These are phyloP conservation scores for Pavo muticus DNA, from an alignment of 2,113 vertebrate species.

Conservation along the genomic window DNA sequence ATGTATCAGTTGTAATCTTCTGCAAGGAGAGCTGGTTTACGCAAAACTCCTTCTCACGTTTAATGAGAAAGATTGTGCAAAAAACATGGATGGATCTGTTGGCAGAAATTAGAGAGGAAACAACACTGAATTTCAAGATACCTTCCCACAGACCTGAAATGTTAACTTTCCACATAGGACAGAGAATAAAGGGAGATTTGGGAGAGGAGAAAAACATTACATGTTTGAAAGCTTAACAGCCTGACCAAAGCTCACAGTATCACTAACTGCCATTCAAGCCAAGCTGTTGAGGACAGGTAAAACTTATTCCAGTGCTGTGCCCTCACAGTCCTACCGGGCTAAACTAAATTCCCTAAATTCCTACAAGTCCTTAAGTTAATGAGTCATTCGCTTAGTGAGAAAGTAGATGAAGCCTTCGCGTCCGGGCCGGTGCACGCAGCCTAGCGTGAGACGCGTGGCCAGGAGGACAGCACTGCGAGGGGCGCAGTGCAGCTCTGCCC, in stretches of 20 bases:
- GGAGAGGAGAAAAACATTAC: neutral
- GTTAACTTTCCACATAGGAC: neutral
- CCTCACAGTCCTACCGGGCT: neutral
- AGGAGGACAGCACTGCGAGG: neutral
- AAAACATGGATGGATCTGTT: neutral
- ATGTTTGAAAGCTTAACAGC: neutral
- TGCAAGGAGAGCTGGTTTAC: neutral
- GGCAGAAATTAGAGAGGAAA: neutral
- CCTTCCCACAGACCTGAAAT: neutral
- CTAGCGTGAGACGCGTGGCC: neutral
- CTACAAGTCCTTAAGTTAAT: slow-evolving; percentile 8
- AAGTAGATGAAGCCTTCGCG: neutral
- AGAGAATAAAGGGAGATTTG: neutral
- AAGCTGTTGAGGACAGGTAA: neutral
- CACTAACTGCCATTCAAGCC: neutral
- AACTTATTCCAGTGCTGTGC: neutral
- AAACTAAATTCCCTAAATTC: neutral
- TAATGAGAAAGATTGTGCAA: neutral
- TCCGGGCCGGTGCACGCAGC: neutral
- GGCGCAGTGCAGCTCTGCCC: neutral
- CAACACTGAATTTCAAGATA: neutral
- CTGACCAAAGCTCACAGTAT: neutral
- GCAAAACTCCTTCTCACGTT: neutral
- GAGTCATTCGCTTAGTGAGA: neutral
- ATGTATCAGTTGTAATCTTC: neutral